Evolutionary conservation across 92 coral and sea anemone species (phyloP), one percentile per base, ranked within the genome.

Genomic region (Porites cylindrica): DNA sequence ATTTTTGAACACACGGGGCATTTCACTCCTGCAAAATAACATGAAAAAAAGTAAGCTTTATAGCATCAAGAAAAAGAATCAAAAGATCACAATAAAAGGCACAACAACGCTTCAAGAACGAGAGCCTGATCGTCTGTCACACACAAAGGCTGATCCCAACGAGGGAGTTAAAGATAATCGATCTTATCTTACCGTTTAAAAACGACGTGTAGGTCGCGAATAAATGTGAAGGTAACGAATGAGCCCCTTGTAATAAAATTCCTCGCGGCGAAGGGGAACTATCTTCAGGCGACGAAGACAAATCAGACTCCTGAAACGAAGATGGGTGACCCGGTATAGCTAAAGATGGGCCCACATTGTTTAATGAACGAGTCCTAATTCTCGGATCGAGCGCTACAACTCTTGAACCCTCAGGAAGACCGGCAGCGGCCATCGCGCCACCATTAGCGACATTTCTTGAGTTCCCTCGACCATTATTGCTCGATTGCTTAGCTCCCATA

Each of bases 1-100:
- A 97, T 94, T 79, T 97, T 97, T 16, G 99, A 90, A 62, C 99
- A 97, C 51, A 97, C 99, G 23, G 99, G 99, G 82, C 99, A 97
- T 72, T 96, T 94, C 70, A 97, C 94, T 89, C 99, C 99, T 97
- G 75, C 24, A 53, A 73, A 52, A 60, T 24, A 70, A 60, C 51
- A 26, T 51, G 66, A 70, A 18, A 24, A n/a, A 70, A 20, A 56
- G 66, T 24, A 17, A 9, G 18, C 50, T 81, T 51, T 29, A 18
- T 58, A 53, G 50, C 21, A 71, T 43, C 70, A 59, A 82, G 26
- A 12, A 2, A 66, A 21, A 71, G 56, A 76, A 59, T 82, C 58
- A 70, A 60, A 83, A 83, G 23, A 53, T 60, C 52, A 63, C 72
- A 47, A 38, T 38, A 38, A 38, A 38, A 38, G 47, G 69, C 51